These are phyloP conservation scores for Hypsopygia costalis DNA, from an alignment of 2,888 invertebrate genomes.

Conservation along the genomic window DNA sequence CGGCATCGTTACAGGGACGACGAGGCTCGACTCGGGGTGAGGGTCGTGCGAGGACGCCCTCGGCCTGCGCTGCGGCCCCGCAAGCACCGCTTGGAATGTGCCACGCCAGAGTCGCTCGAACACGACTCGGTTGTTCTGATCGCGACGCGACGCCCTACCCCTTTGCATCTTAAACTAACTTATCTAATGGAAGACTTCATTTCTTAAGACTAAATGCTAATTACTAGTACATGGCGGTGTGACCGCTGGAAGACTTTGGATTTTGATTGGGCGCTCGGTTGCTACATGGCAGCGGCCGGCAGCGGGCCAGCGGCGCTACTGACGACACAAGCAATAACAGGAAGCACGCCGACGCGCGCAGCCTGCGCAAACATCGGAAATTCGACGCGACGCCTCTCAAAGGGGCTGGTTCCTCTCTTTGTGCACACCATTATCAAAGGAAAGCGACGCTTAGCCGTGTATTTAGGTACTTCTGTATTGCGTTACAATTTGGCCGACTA, in stretches of 20 bases:
- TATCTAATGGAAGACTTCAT: constrained; percentile 78
- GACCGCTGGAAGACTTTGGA: constrained; percentile 64
- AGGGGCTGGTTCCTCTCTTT: constrained; percentile 35
- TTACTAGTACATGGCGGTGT: constrained; percentile 43
- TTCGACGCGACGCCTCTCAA: constrained; percentile 38
- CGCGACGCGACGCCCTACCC: constrained; percentile 70
- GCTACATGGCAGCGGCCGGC: constrained; percentile 69
- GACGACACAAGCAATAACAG: constrained; percentile 34
- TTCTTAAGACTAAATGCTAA: constrained; percentile 53
- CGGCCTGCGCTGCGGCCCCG: constrained; percentile 59
- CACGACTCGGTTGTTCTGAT: constrained; percentile 81
- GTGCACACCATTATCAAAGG: constrained; percentile 10
- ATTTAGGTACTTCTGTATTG: too few relatives aligned
- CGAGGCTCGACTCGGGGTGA: constrained; percentile 33
- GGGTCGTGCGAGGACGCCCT: constrained; percentile 61
- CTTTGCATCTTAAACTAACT: constrained; percentile 69
- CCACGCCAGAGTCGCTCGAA: constrained; percentile 88
- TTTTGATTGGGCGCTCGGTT: constrained; percentile 38
- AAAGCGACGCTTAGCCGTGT: too few relatives aligned
- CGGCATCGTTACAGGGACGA: constrained; percentile 29
- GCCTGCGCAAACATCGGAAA: constrained; percentile 71
- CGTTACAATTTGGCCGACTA: too few relatives aligned
- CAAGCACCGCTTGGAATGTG: constrained; percentile 76
- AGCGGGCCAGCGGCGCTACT: constrained; percentile 74
- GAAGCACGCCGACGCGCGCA: constrained; percentile 59